Evolutionary conservation across 2,113 vertebrate species (phyloP).

Genomic region (Elachura formosa): DNA sequence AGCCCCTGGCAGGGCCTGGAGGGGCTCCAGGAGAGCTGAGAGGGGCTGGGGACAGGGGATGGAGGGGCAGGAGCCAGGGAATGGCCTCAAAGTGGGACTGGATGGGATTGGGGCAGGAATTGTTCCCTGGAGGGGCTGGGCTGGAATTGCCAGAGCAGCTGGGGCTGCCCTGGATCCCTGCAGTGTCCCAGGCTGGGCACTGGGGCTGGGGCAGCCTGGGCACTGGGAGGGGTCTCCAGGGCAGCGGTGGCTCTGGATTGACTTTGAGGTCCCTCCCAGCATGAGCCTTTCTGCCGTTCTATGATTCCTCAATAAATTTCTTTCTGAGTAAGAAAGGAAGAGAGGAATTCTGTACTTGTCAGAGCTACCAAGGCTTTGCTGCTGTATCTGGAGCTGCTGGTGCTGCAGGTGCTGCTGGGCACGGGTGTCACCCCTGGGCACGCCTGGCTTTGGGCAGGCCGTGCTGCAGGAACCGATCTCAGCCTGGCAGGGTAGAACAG

Average conservation of each 20-base stretch:
- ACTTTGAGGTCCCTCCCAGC: neutral
- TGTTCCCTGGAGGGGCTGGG: too few relatives aligned
- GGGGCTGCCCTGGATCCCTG: too few relatives aligned
- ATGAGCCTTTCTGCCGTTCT: neutral
- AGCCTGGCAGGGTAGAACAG: fast-evolving
- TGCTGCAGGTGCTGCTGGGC: neutral
- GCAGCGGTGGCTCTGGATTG: neutral
- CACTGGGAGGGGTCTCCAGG: neutral
- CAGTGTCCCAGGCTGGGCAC: neutral
- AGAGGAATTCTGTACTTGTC: neutral
- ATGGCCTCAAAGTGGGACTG: neutral
- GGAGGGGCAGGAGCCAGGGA: neutral
- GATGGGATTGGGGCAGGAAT: neutral
- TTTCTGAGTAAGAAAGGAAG: neutral
- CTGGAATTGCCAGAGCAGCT: too few relatives aligned
- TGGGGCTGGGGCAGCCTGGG: neutral
- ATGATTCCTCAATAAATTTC: fast-evolving
- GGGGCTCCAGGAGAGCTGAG: neutral
- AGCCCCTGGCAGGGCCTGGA: neutral
- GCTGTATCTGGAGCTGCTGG: fast-evolving
- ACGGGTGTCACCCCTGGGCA: fast-evolving
- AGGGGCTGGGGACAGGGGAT: neutral
- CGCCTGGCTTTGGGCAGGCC: neutral
- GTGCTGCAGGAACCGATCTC: fast-evolving
- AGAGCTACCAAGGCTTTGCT: neutral